phyloP scores from a whole-genome alignment of 2,113 vertebrate genomes.

The Sapajus apella region DNA sequence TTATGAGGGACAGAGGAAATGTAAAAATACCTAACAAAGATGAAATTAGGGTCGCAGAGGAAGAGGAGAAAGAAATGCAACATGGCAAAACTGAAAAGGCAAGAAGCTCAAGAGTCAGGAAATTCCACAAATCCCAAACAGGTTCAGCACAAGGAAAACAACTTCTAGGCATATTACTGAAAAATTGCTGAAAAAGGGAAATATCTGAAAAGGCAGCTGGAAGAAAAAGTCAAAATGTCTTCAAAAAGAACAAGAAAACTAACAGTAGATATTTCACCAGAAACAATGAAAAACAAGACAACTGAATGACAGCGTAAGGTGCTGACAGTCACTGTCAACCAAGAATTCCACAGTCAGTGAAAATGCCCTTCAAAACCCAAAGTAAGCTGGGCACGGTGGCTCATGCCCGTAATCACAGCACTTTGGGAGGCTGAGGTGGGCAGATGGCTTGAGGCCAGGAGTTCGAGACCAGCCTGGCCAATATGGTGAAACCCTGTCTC shows the following conservation, averaged over 20 bases:
- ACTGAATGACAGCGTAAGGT: fast-evolving
- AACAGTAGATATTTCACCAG: not conserved
- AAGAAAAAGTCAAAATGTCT: not conserved
- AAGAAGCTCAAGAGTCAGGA: not conserved
- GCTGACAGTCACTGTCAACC: no score
- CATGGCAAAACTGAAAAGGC: not conserved
- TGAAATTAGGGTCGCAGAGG: not conserved
- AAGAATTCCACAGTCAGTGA: not conserved
- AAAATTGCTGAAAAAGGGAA: not conserved
- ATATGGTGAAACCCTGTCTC: no score
- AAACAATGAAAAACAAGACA: not conserved
- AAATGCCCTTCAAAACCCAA: not conserved
- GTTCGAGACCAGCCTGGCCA: no score
- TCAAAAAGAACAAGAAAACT: not conserved
- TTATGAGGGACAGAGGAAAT: not conserved
- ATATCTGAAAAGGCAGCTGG: not conserved
- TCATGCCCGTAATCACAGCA: no score
- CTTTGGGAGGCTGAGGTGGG: no score
- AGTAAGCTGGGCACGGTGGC: not conserved
- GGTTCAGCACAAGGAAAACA: not conserved
- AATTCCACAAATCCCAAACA: not conserved
- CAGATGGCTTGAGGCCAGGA: no score
- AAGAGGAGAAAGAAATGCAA: not conserved
- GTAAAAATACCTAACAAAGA: not conserved
- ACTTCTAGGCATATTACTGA: not conserved